phyloP scores from a whole-genome alignment of 2,888 invertebrate species.

The Phlogophora meticulosa region DNA sequence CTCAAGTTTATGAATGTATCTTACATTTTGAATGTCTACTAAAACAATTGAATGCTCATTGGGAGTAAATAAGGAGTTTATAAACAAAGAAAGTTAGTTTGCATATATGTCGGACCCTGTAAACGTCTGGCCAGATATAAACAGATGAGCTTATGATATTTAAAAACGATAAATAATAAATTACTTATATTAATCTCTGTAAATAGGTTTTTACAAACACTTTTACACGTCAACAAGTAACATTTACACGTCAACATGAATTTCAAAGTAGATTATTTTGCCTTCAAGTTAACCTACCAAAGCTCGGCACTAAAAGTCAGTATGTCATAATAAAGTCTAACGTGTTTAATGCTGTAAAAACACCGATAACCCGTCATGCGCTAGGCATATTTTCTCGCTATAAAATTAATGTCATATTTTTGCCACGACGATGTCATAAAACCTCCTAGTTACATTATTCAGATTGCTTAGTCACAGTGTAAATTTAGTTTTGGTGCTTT shows the following conservation, averaged over 20 bases:
- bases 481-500: not conserved
- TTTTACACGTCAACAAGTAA: not conserved
- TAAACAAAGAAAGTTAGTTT: too few species aligned
- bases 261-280: not conserved
- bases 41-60: too few species aligned
- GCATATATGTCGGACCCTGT: too few species aligned
- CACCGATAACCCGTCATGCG: constrained; percentile 36
- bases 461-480: not conserved
- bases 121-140: too few species aligned
- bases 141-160: too few species aligned
- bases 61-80: too few species aligned
- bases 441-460: not conserved
- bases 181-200: too few species aligned
- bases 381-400: constrained; percentile 28
- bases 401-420: constrained; percentile 31
- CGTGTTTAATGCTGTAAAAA: constrained; percentile 53
- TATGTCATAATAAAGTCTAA: constrained; percentile 39
- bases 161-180: not conserved
- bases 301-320: constrained; percentile 23
- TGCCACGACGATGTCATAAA: constrained; percentile 13
- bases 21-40: too few species aligned
- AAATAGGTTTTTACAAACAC: too few species aligned
- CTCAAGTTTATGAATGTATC: too few species aligned
- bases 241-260: not conserved
- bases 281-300: constrained; percentile 7